These are phyloP conservation scores for Ceriagrion tenellum DNA, from an alignment of 2,888 invertebrate genomes.

Conservation along the genomic window DNA sequence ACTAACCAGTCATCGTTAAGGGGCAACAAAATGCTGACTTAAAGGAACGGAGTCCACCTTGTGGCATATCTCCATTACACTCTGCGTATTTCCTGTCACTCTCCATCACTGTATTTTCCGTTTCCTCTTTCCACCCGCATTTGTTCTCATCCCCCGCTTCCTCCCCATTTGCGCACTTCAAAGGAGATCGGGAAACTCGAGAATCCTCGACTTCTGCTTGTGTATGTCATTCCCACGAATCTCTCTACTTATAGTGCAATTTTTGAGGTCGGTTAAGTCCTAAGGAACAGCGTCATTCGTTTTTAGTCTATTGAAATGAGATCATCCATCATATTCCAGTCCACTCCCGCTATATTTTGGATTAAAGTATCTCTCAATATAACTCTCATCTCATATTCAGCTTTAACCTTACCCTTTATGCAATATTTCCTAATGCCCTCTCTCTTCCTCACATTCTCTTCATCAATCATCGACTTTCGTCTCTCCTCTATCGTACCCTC, in stretches of 20 bases:
- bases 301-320: neutral
- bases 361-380: neutral
- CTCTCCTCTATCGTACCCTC: neutral
- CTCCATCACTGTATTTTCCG: neutral
- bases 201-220: neutral
- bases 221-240: neutral
- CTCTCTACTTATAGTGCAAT: neutral
- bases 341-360: neutral
- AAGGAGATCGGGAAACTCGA: neutral
- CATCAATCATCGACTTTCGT: neutral
- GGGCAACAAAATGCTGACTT: neutral
- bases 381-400: neutral
- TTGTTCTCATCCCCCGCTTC: neutral
- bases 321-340: neutral
- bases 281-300: neutral
- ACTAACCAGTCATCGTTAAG: slow-evolving; percentile 11
- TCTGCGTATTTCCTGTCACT: neutral
- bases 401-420: neutral
- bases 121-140: neutral
- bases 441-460: neutral
- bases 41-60: neutral
- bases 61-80: neutral
- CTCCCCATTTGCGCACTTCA: neutral
- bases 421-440: neutral
- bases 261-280: neutral